Evolutionary conservation across 2,797 vertebrate species (phyloP).

Genomic region (Spea hammondii): DNA sequence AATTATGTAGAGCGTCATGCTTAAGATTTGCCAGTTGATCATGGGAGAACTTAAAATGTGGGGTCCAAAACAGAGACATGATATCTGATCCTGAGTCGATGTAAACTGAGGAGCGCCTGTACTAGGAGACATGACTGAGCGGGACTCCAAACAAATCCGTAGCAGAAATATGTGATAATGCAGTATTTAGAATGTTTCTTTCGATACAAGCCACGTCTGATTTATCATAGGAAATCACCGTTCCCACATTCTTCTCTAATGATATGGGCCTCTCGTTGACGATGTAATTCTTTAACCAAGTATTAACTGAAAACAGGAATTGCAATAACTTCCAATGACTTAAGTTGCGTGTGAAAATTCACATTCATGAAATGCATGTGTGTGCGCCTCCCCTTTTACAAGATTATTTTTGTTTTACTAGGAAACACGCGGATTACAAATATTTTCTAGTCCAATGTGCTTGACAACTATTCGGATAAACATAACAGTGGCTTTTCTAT

Average conservation of each 20-base stretch:
- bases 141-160: not conserved
- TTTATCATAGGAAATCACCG: constrained; percentile 4
- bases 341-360: not conserved
- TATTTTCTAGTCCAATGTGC: too few species aligned
- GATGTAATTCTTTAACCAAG: constrained; percentile 41
- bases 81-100: too few species aligned
- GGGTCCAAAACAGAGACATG: too few species aligned
- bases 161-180: constrained; percentile 32
- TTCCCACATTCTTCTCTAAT: constrained; percentile 53
- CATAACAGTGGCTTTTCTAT: too few species aligned
- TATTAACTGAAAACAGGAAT: constrained; percentile 15
- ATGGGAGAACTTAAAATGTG: too few species aligned
- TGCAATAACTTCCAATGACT: not conserved
- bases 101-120: too few species aligned
- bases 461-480: too few species aligned
- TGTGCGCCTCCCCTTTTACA: not conserved
- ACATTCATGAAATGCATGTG: not conserved
- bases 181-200: constrained; percentile 49
- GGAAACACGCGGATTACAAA: too few species aligned
- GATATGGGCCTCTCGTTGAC: constrained; percentile 40
- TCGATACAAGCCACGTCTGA: constrained; percentile 22
- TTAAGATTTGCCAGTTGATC: too few species aligned
- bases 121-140: too few species aligned
- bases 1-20: too few species aligned
- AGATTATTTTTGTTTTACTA: too few species aligned